These are phyloP conservation scores for Sus cebifrons DNA, from an alignment of 2,797 vertebrate species.

Conservation along the genomic window DNA sequence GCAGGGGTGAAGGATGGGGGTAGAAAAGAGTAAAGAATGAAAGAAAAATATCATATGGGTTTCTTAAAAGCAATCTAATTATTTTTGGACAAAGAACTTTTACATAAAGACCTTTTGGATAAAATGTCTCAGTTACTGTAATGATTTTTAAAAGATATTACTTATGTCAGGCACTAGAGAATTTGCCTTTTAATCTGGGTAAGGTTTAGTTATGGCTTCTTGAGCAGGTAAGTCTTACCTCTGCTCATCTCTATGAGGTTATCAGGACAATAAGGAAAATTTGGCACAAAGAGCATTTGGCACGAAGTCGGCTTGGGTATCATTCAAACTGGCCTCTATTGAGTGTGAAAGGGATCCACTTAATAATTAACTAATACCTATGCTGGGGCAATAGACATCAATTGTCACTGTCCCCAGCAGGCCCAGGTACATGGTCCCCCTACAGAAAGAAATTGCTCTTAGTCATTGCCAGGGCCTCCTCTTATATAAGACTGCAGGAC, in stretches of 20 bases:
- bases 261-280: background rate
- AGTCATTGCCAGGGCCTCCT: background rate
- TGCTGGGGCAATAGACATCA: background rate
- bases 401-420: background rate
- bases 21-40: slow-evolving; percentile 43
- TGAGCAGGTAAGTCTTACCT: background rate
- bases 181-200: background rate
- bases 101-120: background rate
- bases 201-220: background rate
- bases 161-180: background rate
- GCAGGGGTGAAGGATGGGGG: background rate
- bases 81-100: slow-evolving; percentile 27
- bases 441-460: background rate
- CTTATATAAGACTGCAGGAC: background rate
- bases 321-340: background rate
- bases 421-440: background rate
- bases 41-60: background rate
- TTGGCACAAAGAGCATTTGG: background rate
- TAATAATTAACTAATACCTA: slow-evolving; percentile 42
- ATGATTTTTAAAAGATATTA: background rate
- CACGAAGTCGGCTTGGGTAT: background rate
- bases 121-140: background rate
- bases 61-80: background rate
- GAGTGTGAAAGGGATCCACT: background rate
- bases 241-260: background rate